phyloP scores from a whole-genome alignment of 2,888 invertebrate species.

The Thereva unica region DNA sequence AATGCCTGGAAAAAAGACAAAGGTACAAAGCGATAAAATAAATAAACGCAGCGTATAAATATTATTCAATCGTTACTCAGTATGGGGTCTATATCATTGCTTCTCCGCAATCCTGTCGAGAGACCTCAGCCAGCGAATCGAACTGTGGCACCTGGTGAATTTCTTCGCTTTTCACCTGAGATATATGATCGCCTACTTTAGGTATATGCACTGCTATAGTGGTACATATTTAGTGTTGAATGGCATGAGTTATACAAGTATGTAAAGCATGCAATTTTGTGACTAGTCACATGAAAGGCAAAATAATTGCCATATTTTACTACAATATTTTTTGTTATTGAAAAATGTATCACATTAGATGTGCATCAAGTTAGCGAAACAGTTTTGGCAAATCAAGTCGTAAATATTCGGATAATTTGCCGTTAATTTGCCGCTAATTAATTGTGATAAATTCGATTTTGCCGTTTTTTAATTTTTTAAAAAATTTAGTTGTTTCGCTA shows the following conservation, averaged over 20 bases:
- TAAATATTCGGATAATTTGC: too few relatives aligned
- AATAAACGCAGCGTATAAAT: conserved; percentile 37
- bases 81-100: conserved; percentile 41
- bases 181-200: not conserved
- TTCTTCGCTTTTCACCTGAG: conserved; percentile 20
- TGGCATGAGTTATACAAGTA: not conserved
- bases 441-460: too few relatives aligned
- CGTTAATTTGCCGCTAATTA: too few relatives aligned
- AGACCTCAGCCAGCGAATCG: conserved; percentile 1
- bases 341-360: too few relatives aligned
- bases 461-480: too few relatives aligned
- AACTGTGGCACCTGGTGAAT: conserved; percentile 31
- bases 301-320: too few relatives aligned
- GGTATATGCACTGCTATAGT: conserved; percentile 1
- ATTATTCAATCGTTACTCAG: conserved; percentile 41
- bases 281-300: too few relatives aligned
- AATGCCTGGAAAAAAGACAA: conserved; percentile 30
- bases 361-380: too few relatives aligned
- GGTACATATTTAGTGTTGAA: conserved; percentile 1
- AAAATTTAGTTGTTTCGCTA: too few relatives aligned
- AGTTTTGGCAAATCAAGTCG: too few relatives aligned
- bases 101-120: conserved; percentile 30
- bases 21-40: conserved; percentile 27
- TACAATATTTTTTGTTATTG: too few relatives aligned
- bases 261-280: too few relatives aligned